phyloP scores from a whole-genome alignment of 2,797 vertebrate species.

The Platalea minor region DNA sequence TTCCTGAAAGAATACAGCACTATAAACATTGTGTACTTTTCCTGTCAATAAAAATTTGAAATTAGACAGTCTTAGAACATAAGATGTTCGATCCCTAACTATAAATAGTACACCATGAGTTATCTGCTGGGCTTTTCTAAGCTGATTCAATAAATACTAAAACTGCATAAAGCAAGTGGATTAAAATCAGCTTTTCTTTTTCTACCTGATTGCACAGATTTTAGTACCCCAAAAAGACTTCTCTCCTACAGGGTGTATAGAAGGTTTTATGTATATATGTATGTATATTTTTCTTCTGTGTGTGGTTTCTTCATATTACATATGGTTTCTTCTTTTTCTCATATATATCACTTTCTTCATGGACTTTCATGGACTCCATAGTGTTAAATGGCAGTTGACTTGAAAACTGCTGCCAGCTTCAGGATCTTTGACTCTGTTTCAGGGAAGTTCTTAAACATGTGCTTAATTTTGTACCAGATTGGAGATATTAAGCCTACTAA shows the following conservation, averaged over 20 bases:
- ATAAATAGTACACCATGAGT: not conserved
- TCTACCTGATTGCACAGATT: not conserved
- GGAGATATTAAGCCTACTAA: not conserved
- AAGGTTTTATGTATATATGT: not conserved
- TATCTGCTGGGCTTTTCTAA: not conserved
- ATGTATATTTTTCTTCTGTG: not conserved
- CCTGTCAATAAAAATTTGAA: conserved; percentile 18
- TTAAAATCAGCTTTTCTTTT: not conserved
- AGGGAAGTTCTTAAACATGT: not conserved
- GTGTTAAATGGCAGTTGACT: not conserved
- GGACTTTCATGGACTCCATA: not conserved
- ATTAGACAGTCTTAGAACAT: not conserved
- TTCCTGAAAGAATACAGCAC: not conserved
- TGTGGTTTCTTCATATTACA: not conserved
- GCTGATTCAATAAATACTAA: not conserved
- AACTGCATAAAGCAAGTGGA: not conserved
- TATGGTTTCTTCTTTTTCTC: not conserved
- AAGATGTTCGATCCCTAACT: not conserved
- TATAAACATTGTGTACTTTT: not conserved
- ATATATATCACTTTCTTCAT: not conserved
- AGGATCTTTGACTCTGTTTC: not conserved
- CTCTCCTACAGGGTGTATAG: not conserved
- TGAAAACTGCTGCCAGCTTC: not conserved
- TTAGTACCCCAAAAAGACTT: not conserved
- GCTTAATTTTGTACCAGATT: not conserved